Conservation (phyloP, 2,797 vertebrate species). For the Leptodactylus fallax region DNA sequence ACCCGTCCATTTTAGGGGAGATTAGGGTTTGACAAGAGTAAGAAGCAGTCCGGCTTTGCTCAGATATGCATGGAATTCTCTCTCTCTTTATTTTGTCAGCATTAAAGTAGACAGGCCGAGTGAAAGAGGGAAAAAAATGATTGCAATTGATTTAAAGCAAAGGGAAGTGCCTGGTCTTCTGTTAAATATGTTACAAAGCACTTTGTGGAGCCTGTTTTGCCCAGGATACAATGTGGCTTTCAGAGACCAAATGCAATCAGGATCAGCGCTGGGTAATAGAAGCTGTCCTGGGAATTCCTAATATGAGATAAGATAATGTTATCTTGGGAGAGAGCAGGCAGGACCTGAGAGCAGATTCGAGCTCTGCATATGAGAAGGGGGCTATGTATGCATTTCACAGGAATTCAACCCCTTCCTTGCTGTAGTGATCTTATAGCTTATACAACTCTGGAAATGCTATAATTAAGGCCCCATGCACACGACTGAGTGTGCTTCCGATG, state of each 20-base stretch:
- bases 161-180: constrained; percentile 9
- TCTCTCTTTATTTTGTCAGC: constrained; percentile 68
- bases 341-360: constrained; percentile 27
- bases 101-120: constrained; percentile 57
- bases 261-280: constrained; percentile 58
- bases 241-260: constrained; percentile 63
- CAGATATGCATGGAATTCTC: constrained; percentile 73
- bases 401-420: not conserved
- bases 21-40: constrained; percentile 74
- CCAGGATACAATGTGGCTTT: constrained; percentile 61
- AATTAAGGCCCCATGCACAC: no score
- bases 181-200: constrained; percentile 38
- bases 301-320: constrained; percentile 64
- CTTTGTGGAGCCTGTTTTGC: constrained; percentile 21
- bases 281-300: constrained; percentile 60
- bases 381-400: not conserved
- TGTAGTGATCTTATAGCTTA: not conserved
- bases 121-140: constrained; percentile 59
- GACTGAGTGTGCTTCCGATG: no score
- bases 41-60: constrained; percentile 72
- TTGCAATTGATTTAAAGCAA: constrained; percentile 65
- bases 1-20: constrained; percentile 76
- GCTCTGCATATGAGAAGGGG: constrained; percentile 25
- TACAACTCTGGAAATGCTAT: no score
- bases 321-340: constrained; percentile 38